Conservation (phyloP, 2,113 vertebrate genomes). For the Serilophus lunatus region DNA sequence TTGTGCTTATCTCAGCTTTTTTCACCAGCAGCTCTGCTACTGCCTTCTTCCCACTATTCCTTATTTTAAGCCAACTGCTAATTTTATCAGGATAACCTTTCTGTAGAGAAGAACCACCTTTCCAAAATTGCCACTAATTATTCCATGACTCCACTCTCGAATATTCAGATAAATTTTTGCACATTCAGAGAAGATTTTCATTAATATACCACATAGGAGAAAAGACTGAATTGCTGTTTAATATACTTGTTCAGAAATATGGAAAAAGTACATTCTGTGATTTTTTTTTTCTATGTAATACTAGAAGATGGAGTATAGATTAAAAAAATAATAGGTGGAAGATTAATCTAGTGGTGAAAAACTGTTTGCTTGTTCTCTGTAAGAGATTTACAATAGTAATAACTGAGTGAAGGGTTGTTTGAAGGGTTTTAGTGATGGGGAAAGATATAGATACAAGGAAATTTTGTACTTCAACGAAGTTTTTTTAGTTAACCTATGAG, state of each 20-base stretch:
- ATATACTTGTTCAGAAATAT: not conserved
- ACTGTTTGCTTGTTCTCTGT: too few relatives aligned
- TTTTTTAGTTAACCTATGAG: not conserved
- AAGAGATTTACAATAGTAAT: too few relatives aligned
- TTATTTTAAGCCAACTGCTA: not conserved
- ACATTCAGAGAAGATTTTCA: not conserved
- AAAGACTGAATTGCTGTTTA: not conserved
- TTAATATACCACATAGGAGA: not conserved
- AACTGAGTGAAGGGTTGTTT: not conserved
- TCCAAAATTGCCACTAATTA: not conserved
- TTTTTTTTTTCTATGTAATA: not conserved
- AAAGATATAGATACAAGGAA: not conserved
- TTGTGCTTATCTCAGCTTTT: not conserved
- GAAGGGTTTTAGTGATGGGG: not conserved
- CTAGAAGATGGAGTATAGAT: not conserved
- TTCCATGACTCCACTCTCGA: not conserved
- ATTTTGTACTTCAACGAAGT: not conserved
- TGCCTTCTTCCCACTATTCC: not conserved
- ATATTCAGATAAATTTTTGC: not conserved
- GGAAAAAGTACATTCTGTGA: not conserved
- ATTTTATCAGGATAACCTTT: slow-evolving; percentile 18
- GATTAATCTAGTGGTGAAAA: not conserved
- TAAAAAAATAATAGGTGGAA: not conserved
- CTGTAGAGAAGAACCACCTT: not conserved
- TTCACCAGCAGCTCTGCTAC: not conserved